Evolutionary conservation across 2,888 invertebrate genomes (phyloP).

Genomic region (Synergus umbraculus): DNA sequence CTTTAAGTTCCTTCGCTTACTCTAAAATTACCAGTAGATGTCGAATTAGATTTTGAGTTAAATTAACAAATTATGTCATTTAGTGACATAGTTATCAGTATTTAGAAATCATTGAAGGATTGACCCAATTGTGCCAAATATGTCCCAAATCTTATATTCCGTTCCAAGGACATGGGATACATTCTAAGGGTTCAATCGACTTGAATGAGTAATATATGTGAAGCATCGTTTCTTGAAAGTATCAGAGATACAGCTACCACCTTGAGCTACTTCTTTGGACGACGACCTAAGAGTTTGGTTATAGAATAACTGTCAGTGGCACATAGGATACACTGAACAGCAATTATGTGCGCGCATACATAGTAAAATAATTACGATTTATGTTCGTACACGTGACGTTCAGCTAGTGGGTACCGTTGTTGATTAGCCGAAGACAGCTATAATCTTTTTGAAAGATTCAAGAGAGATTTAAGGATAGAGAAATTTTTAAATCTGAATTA

Average conservation of each 20-base stretch:
- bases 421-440: neutral
- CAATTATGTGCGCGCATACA: neutral
- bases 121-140: neutral
- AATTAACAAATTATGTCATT: too few species aligned
- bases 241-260: neutral
- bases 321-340: neutral
- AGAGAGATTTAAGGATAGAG: too few species aligned
- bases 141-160: neutral
- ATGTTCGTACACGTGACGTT: neutral
- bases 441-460: too few species aligned
- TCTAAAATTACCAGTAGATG: too few species aligned
- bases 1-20: too few species aligned
- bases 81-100: too few species aligned
- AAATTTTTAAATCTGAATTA: too few species aligned
- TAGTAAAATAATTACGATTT: neutral
- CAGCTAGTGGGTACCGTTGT: neutral
- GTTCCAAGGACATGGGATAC: too few species aligned
- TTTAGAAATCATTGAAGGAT: too few species aligned
- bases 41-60: too few species aligned
- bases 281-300: conserved; percentile 34
- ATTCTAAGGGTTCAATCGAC: conserved; percentile 4
- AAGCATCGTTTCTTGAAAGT: neutral
- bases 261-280: conserved; percentile 42
- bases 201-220: neutral
- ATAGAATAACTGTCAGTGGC: conserved; percentile 33